Evolutionary conservation across 2,888 invertebrate genomes (phyloP).

Genomic region (Diplazon laetatorius): DNA sequence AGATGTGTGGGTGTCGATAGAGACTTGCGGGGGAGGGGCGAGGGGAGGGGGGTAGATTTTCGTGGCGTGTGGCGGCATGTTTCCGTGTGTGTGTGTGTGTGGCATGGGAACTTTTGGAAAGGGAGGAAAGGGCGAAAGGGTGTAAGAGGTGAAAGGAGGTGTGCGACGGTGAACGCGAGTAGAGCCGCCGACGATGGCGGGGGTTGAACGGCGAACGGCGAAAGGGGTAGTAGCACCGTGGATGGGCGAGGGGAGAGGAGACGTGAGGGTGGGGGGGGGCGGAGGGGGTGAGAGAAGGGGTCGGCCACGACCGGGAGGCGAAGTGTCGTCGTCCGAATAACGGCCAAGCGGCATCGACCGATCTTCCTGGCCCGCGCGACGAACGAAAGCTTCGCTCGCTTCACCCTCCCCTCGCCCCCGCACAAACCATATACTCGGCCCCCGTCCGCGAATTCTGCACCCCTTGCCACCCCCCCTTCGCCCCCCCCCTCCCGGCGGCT

Average conservation of each 20-base stretch:
- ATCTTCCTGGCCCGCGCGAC: constrained; percentile 80
- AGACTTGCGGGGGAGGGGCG: too few species aligned
- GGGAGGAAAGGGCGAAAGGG: constrained; percentile 67
- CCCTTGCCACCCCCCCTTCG: too few species aligned
- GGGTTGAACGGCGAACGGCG: constrained; percentile 61
- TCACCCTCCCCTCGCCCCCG: constrained; percentile 61
- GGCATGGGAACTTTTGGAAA: constrained; percentile 49
- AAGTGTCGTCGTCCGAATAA: constrained; percentile 83
- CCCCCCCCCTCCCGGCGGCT: too few species aligned
- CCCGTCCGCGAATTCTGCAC: constrained; percentile 56
- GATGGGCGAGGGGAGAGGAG: constrained; percentile 67
- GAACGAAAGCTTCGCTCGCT: constrained; percentile 54
- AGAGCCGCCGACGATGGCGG: constrained; percentile 65
- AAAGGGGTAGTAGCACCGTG: constrained; percentile 70
- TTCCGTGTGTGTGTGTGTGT: constrained; percentile 13
- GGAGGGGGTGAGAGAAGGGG: constrained; percentile 62
- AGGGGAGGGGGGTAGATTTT: constrained; percentile 8
- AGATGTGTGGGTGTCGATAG: neutral
- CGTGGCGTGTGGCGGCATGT: constrained; percentile 4
- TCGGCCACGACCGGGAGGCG: constrained; percentile 78
- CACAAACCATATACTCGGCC: too few species aligned
- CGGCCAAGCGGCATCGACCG: constrained; percentile 83
- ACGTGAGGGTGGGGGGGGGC: neutral
- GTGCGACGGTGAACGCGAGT: constrained; percentile 59
- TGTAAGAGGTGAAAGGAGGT: constrained; percentile 61